Percentiles rank a stretch among this genome's conserved stretches.
Conservation (phyloP, 2,888 invertebrate genomes). For the Automeris io region DNA sequence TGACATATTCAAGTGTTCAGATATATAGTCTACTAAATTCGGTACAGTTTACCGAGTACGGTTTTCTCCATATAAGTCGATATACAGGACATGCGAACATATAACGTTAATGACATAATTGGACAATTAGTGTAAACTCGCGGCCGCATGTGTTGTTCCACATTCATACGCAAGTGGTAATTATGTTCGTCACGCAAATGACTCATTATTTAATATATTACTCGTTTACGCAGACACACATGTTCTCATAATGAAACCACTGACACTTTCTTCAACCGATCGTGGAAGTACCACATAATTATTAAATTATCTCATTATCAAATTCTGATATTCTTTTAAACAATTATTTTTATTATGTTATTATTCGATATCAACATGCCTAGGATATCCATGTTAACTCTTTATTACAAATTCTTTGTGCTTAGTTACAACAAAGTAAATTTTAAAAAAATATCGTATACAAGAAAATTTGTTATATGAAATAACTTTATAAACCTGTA, state of each 20-base stretch:
- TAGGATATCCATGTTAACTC: too few relatives aligned
- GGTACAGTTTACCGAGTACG: background rate
- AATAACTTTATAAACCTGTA: too few relatives aligned
- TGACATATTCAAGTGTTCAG: background rate
- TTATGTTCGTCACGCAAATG: constrained; percentile 58
- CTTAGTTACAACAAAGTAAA: too few relatives aligned
- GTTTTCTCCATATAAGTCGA: background rate
- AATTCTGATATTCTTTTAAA: too few relatives aligned
- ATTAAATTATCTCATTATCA: too few relatives aligned
- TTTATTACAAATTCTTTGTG: too few relatives aligned
- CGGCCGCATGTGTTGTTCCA: constrained; percentile 43
- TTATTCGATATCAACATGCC: too few relatives aligned
- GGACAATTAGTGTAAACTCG: constrained; percentile 52
- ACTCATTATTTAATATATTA: constrained; percentile 45
- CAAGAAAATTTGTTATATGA: too few relatives aligned
- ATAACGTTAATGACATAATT: constrained; percentile 38
- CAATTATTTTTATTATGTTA: too few relatives aligned
- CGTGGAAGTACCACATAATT: too few relatives aligned
- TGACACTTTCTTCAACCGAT: constrained; percentile 25
- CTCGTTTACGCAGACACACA: constrained; percentile 26
- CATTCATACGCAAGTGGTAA: constrained; percentile 52
- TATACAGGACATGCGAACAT: background rate
- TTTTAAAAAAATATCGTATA: too few relatives aligned
- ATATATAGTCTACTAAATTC: background rate
- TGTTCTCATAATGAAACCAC: constrained; percentile 28